Evolutionary conservation across 2,113 vertebrate species (phyloP), one percentile per base, ranked within the genome.

Genomic region (Podarcis cretensis): DNA sequence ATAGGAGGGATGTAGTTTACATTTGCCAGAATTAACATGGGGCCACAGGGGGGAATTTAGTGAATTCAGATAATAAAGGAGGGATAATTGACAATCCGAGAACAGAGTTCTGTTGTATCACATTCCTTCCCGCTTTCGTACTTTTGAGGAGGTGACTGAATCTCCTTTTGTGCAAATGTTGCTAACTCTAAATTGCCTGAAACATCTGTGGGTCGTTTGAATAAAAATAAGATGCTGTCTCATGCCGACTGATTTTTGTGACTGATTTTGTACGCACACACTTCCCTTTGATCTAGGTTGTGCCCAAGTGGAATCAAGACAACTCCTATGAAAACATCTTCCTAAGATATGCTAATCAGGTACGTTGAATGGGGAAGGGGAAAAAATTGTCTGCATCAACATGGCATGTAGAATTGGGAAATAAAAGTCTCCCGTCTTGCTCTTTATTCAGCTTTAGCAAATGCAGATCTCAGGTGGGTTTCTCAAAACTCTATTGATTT

Each of bases 291-390:
- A 93, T 94, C 54, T 84, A 97, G 96, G 93, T n/a, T 78, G 76
- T 84, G 69, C 82, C 88, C 40, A 91, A 84, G 78, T 83, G 85
- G 92, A 95, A 77, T 86, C 89, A 92, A 93, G 90, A 88, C 57
- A 78, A 14, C 32, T 93, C 81, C 71, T 96, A 90, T 48, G 87
- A 94, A 84, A 88, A 65, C 30, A 5, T 96, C 90, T 97, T 97
- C 95, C 84, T 92, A 75, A 96, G 71, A 93, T 93, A 97, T 0
- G 74, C 94, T 69, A 89, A 94, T 5, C 94, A 97, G 97, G 97
- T 98, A 96, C 2, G 4, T n/a, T 89, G 37, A 75, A 57, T 89
- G 71, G 35, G 35, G 48, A 54, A 91, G 43, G 1, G 63, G 35
- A 91, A n/a, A 16, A 27, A 54, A 57, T 77, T 83, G 23, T 69